phyloP scores from a whole-genome alignment of 64 coral and sea anemone genomes.

The Exaiptasia diaphana region DNA sequence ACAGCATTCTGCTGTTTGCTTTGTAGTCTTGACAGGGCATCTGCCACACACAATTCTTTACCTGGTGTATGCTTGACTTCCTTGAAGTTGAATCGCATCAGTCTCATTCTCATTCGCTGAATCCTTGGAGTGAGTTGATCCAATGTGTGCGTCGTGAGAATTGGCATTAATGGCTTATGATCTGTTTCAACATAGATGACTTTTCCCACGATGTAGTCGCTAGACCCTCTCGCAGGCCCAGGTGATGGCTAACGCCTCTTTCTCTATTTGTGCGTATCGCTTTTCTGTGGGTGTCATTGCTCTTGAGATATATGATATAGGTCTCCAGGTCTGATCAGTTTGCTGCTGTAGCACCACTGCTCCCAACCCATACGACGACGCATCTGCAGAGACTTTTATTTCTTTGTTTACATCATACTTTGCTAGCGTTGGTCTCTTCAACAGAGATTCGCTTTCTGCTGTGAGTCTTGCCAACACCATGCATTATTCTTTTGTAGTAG shows the following conservation, averaged over 20 bases:
- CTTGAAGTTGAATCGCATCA: constrained; percentile 1
- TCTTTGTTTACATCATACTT: constrained; percentile 26
- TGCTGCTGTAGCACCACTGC: constrained; percentile 39
- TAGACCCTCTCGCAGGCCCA: constrained; percentile 41
- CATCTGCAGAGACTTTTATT: constrained; percentile 45
- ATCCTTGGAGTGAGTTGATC: constrained; percentile 5
- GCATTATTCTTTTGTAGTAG: constrained; percentile 5
- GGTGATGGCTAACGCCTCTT: constrained; percentile 20
- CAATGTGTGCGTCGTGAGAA: not conserved
- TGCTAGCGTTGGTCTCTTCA: constrained; percentile 10
- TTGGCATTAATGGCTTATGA: constrained; percentile 29
- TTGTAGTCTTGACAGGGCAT: constrained; percentile 1
- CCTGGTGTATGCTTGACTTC: constrained; percentile 29
- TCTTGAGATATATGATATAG: constrained; percentile 46
- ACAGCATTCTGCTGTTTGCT: not conserved
- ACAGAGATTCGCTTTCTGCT: constrained; percentile 19
- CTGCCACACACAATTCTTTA: not conserved
- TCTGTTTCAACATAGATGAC: constrained; percentile 9
- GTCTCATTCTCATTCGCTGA: constrained; percentile 8
- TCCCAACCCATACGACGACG: constrained; percentile 53
- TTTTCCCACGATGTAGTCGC: constrained; percentile 46
- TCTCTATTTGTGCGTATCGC: constrained; percentile 42
- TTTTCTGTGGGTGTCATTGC: constrained; percentile 25
- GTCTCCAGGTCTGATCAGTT: constrained; percentile 18
- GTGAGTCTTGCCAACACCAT: not conserved